Conservation (phyloP, 2,797 vertebrate genomes). For the Phrynocephalus vlangalii region DNA sequence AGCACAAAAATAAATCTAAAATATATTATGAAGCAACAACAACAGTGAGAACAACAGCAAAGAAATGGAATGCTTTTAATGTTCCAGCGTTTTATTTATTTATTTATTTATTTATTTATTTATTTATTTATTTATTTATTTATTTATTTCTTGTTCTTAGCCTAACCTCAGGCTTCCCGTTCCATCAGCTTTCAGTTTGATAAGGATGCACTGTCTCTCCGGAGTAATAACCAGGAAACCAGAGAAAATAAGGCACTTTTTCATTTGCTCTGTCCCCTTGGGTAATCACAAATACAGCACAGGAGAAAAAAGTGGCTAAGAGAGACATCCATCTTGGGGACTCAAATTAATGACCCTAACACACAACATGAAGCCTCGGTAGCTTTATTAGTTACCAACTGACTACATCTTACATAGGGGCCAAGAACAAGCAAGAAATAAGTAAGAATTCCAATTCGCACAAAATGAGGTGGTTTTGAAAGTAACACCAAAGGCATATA, state of each 20-base stretch:
- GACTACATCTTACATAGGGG: slow-evolving; percentile 27
- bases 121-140: neutral
- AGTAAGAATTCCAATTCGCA: slow-evolving; percentile 22
- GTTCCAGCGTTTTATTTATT: neutral
- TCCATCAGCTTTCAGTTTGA: slow-evolving; percentile 55
- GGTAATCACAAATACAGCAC: slow-evolving; percentile 63
- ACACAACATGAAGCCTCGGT: slow-evolving; percentile 45
- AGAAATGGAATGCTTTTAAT: slow-evolving; percentile 19
- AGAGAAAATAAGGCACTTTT: slow-evolving; percentile 44
- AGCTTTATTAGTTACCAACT: slow-evolving; percentile 47
- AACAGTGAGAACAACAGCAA: slow-evolving; percentile 1
- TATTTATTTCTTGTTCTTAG: slow-evolving; percentile 37
- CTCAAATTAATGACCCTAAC: slow-evolving; percentile 65
- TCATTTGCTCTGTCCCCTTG: slow-evolving; percentile 60
- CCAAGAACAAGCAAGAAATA: slow-evolving; percentile 34
- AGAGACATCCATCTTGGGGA: slow-evolving; percentile 57
- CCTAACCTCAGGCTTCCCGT: slow-evolving; percentile 45
- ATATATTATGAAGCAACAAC: slow-evolving; percentile 10
- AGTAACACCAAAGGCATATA: slow-evolving; percentile 2
- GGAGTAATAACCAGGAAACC: slow-evolving; percentile 53
- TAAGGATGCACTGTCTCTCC: slow-evolving; percentile 60
- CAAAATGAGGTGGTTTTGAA: neutral
- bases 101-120: slow-evolving; percentile 14
- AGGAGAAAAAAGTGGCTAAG: slow-evolving; percentile 56
- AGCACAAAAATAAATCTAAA: slow-evolving; percentile 37